Evolutionary conservation across 2,888 invertebrate species (phyloP).

Genomic region (Cephalotes varians): DNA sequence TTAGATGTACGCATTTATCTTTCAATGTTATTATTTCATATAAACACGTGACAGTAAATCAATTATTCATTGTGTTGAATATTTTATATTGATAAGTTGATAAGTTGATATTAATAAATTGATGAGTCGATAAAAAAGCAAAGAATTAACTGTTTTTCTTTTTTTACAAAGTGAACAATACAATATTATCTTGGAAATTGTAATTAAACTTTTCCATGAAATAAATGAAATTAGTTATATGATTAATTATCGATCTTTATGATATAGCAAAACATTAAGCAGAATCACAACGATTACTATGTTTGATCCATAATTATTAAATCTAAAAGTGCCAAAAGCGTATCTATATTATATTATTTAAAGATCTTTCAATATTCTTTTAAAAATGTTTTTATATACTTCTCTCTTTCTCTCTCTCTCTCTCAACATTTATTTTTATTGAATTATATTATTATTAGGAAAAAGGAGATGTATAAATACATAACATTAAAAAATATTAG

Average conservation of each 20-base stretch:
- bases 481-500: not conserved
- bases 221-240: not conserved
- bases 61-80: constrained; percentile 62
- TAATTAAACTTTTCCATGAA: not conserved
- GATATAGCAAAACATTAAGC: not conserved
- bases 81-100: constrained; percentile 31
- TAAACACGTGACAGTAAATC: constrained; percentile 56
- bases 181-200: not conserved
- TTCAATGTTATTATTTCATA: constrained; percentile 56
- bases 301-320: not conserved
- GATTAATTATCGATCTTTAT: not conserved
- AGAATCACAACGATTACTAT: not conserved
- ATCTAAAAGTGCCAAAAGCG: not conserved
- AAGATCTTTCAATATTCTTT: not conserved
- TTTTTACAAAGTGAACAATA: not conserved
- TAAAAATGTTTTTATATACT: not conserved
- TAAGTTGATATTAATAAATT: not conserved
- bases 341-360: not conserved
- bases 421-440: not conserved
- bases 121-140: not conserved
- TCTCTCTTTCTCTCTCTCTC: too few relatives aligned
- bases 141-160: not conserved
- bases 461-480: not conserved
- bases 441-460: not conserved
- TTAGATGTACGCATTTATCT: constrained; percentile 68